Conservation (phyloP, 2,888 invertebrate species). For the Machimus rusticus region DNA sequence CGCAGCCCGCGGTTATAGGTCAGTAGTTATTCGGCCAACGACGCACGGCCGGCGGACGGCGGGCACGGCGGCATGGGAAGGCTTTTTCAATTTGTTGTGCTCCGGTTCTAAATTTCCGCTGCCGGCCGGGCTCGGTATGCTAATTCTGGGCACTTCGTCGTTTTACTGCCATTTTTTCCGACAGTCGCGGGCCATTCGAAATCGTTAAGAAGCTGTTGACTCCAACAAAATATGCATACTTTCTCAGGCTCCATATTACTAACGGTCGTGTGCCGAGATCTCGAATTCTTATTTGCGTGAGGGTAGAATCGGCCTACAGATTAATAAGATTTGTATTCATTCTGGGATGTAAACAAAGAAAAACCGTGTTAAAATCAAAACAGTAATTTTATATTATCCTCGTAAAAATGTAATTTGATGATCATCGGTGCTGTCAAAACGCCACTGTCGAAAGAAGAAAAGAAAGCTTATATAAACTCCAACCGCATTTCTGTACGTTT, state of each 20-base stretch:
- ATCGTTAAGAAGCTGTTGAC: not conserved
- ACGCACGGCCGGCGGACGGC: not conserved
- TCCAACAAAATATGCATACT: not conserved
- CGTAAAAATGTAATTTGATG: no score
- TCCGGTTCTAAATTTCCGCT: not conserved
- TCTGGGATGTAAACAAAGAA: not conserved
- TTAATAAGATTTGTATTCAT: not conserved
- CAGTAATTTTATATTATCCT: no score
- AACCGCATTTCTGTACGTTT: not conserved
- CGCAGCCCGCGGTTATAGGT: conserved; percentile 11
- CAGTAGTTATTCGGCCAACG: conserved; percentile 34
- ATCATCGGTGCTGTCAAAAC: no score
- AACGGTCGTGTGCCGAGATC: not conserved
- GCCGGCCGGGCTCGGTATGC: not conserved
- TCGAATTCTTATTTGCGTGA: not conserved
- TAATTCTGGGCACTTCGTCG: not conserved
- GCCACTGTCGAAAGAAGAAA: no score
- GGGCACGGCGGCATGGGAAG: not conserved
- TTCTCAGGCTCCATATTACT: not conserved
- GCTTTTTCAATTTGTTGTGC: not conserved
- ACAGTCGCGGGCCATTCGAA: not conserved
- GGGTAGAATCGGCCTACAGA: not conserved
- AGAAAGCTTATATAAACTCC: no score
- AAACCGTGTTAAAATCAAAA: no score
- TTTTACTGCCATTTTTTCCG: not conserved